phyloP scores from a whole-genome alignment of 2,113 vertebrate species.

The Blennius ocellaris region DNA sequence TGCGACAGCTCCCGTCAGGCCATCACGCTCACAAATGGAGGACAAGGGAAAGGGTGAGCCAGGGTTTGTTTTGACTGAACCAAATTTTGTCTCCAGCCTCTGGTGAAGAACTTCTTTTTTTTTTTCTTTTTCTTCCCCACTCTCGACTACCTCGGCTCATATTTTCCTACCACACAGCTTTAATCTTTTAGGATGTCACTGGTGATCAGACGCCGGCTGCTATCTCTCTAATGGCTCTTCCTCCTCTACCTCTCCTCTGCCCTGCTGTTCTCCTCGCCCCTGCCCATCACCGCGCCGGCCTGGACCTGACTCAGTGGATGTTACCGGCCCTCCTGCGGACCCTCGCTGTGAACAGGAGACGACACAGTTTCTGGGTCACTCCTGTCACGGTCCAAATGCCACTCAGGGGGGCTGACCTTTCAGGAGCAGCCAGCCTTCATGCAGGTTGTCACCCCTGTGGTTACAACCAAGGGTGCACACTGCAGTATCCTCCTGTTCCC shows the following conservation, averaged over 20 bases:
- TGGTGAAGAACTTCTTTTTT: conserved; percentile 36
- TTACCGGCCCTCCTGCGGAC: conserved; percentile 36
- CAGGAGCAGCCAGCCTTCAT: conserved; percentile 44
- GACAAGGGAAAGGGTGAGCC: conserved; percentile 52
- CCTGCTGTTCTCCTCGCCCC: conserved; percentile 31
- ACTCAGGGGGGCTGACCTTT: conserved; percentile 80
- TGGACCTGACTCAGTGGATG: conserved; percentile 46
- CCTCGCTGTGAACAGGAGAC: conserved; percentile 63
- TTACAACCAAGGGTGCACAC: conserved; percentile 40
- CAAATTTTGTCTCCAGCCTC: conserved; percentile 47
- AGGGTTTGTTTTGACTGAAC: conserved; percentile 77
- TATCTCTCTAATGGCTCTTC: conserved; percentile 15
- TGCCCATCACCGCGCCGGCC: conserved; percentile 6
- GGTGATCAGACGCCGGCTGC: conserved; percentile 16
- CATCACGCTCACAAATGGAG: conserved; percentile 57
- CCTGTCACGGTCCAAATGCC: conserved; percentile 80
- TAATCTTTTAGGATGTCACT: conserved; percentile 70
- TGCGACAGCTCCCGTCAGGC: conserved; percentile 85
- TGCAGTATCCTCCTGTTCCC: conserved; percentile 15
- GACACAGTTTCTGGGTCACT: conserved; percentile 77
- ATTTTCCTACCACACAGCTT: conserved; percentile 65
- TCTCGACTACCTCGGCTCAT: conserved; percentile 44
- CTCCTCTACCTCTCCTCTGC: conserved; percentile 28
- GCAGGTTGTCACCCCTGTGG: conserved; percentile 62
- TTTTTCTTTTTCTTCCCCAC: too few relatives aligned